Conservation (phyloP, 2,113 vertebrate genomes). For the Rissa tridactyla region DNA sequence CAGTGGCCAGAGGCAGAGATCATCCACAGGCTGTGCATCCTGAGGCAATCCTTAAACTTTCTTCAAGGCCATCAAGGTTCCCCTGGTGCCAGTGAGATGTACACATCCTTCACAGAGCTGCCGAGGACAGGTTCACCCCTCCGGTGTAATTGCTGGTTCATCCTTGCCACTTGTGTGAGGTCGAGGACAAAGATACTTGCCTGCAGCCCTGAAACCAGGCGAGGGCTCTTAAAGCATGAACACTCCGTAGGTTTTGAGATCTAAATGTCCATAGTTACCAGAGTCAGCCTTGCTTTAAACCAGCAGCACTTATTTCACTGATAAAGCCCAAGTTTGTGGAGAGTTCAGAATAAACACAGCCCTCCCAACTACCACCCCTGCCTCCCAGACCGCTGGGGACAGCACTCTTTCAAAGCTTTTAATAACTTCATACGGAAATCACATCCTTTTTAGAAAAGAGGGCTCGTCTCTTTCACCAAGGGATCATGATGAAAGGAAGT, state of each 20-base stretch:
- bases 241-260: neutral
- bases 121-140: neutral
- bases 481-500: neutral
- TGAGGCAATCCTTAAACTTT: neutral
- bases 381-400: neutral
- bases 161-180: neutral
- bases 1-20: neutral
- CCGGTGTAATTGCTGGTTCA: neutral
- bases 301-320: neutral
- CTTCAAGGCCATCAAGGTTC: neutral
- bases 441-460: neutral
- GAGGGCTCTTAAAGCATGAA: neutral
- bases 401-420: neutral
- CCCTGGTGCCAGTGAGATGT: neutral
- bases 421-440: neutral
- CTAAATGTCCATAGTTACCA: neutral
- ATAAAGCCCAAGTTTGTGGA: neutral
- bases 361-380: neutral
- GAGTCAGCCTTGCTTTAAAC: neutral
- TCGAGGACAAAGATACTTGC: neutral
- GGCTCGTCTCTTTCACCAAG: neutral
- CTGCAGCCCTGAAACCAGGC: neutral
- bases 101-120: accelerated
- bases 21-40: neutral
- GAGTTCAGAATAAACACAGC: neutral